Percentiles rank a stretch among this genome's conserved stretches.
These are phyloP conservation scores for Dasysyrphus tricinctus DNA, from an alignment of 2,888 invertebrate genomes.

Conservation along the genomic window DNA sequence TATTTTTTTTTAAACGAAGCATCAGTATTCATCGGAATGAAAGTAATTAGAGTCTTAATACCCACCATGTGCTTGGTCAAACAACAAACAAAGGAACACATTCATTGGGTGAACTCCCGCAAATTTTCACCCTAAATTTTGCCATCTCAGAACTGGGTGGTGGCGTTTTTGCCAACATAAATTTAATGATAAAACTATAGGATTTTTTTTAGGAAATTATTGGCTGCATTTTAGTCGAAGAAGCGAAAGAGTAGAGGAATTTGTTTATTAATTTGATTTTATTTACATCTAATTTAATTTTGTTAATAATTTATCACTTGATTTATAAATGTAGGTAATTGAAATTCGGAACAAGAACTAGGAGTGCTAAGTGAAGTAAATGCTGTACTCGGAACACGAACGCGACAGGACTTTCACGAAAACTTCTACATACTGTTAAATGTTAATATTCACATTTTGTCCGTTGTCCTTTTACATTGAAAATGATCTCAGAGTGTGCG, in stretches of 20 bases:
- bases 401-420: constrained; percentile 67
- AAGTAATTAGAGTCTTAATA: constrained; percentile 69
- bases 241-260: not conserved
- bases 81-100: constrained; percentile 70
- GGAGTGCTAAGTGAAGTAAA: constrained; percentile 46
- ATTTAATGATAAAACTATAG: constrained; percentile 16
- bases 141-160: constrained; percentile 35
- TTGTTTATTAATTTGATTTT: not conserved
- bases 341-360: constrained; percentile 60
- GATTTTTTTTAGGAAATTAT: not conserved
- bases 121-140: constrained; percentile 51
- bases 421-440: constrained; percentile 68
- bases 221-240: constrained; percentile 4
- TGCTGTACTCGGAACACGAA: constrained; percentile 50
- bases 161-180: constrained; percentile 33
- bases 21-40: constrained; percentile 54
- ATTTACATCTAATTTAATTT: constrained; percentile 29
- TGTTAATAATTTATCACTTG: constrained; percentile 40
- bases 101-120: constrained; percentile 61
- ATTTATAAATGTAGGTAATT: constrained; percentile 6
- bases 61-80: constrained; percentile 70
- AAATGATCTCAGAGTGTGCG: constrained; percentile 55
- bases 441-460: constrained; percentile 51
- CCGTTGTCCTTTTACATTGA: constrained; percentile 40
- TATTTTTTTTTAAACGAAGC: constrained; percentile 8